These are phyloP conservation scores for Halesus radiatus DNA, from an alignment of 1,140 invertebrate genomes.

Conservation along the genomic window DNA sequence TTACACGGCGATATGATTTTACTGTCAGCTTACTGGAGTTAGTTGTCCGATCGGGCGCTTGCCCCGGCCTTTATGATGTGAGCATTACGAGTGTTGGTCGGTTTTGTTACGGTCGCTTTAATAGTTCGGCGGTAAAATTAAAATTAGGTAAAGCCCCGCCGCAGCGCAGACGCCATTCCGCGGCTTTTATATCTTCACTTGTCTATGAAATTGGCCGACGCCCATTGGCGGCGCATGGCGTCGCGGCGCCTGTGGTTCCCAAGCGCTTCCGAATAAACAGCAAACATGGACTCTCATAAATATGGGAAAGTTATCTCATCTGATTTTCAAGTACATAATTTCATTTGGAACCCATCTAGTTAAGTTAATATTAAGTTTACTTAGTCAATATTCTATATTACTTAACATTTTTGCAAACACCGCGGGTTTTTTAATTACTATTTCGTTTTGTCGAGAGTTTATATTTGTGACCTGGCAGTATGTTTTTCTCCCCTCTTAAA, in stretches of 20 bases:
- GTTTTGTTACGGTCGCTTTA: conserved; percentile 51
- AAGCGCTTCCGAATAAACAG: neutral
- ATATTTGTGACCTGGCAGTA: no score
- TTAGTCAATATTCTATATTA: no score
- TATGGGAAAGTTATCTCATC: no score
- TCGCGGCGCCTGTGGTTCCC: neutral
- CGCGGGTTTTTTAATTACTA: no score
- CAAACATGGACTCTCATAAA: no score
- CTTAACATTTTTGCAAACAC: no score
- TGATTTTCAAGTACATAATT: no score
- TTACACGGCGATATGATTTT: conserved; percentile 27
- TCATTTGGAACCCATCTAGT: no score
- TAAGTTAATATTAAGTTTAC: no score
- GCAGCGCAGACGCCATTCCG: conserved; percentile 42
- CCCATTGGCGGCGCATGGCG: conserved; percentile 32
- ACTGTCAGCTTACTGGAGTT: conserved; percentile 4
- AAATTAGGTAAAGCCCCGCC: conserved; percentile 50
- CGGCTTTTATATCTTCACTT: conserved; percentile 53
- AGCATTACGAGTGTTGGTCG: conserved; percentile 37
- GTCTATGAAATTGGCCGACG: conserved; percentile 53
- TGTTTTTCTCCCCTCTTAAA: no score
- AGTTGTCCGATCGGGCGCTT: neutral
- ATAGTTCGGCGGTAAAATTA: conserved; percentile 53
- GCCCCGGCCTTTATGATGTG: conserved; percentile 31
- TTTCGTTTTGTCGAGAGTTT: no score